Percentiles rank a stretch among this genome's conserved stretches.
phyloP scores from a whole-genome alignment of 92 coral and sea anemone species.

The Heteractis magnifica region DNA sequence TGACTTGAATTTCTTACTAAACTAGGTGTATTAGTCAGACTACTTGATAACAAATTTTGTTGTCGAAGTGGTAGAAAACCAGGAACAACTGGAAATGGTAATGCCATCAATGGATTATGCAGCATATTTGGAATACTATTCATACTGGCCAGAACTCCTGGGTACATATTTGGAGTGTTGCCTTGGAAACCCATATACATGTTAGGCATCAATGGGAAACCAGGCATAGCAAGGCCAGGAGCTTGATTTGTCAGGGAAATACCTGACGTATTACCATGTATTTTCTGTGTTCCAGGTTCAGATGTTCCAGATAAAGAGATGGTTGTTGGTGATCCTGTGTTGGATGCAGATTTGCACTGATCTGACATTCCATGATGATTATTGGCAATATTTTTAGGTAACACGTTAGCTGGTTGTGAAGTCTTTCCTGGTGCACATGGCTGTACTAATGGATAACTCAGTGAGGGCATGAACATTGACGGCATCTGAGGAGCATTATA shows the following conservation, averaged over 20 bases:
- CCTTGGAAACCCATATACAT: slow-evolving; percentile 3
- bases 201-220: not conserved
- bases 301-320: not conserved
- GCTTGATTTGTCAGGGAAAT: not conserved
- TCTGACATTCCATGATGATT: not conserved
- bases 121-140: not conserved
- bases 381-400: not conserved
- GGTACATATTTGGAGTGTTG: not conserved
- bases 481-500: not conserved
- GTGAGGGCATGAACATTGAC: not conserved
- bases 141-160: not conserved
- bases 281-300: not conserved
- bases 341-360: not conserved
- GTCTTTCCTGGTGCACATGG: not conserved
- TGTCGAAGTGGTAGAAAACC: slow-evolving; percentile 37
- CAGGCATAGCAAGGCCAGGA: not conserved
- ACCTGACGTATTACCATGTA: not conserved
- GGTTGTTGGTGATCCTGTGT: too few species aligned
- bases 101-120: slow-evolving; percentile 4
- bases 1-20: not conserved
- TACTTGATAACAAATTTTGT: slow-evolving; percentile 13
- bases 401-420: not conserved
- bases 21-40: not conserved
- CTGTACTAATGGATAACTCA: not conserved
- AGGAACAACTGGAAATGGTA: slow-evolving; percentile 29